Evolutionary conservation across 2,888 invertebrate genomes (phyloP), one percentile per base, ranked within the genome.

Genomic region (Drosophila bunnanda): DNA sequence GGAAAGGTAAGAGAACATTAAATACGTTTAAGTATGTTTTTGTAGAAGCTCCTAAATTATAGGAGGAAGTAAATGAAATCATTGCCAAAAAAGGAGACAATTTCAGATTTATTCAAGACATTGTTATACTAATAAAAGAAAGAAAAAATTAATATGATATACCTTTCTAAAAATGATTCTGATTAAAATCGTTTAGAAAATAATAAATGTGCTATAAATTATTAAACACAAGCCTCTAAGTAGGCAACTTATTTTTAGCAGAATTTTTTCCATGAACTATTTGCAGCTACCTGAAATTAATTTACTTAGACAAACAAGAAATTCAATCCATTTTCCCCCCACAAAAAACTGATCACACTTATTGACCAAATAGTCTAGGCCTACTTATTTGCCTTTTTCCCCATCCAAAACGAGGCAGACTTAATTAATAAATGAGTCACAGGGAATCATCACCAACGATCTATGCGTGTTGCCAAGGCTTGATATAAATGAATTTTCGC

Each of bases 401-500:
- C 15, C 36, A 13, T 6, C 13, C 30, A 41, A 17, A 46, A 28
- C 4, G 13, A 44, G 25, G 12, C 58, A 38, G 30, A 34, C 39
- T 59, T 70, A 44, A 70, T 70, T 70, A 70, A 12, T 53, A 28
- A 55, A 61, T 15, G 28, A 48, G 48, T 73, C 65, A 22, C 36
- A 22, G 17, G 13, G 20, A 62, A 46, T 48, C 56, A n/a, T 25
- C n/a, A 12, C 36, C 36, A 25, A 30, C 22, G 12, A 53, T 53
- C 52, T 32, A 17, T 28, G 10, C 15, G 44, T 2, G 32, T 67
- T 43, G 44, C 28, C n/a, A 36, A 22, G 55, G 52, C 25, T 75
- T 60, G 55, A 41, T 36, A 75, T 67, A 75, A 75, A 59, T 67
- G 56, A 46, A 54, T 75, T 75, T 59, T 41, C 52, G 53, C 66